Evolutionary conservation across 1,140 invertebrate species (phyloP).

Genomic region (Limonius californicus): DNA sequence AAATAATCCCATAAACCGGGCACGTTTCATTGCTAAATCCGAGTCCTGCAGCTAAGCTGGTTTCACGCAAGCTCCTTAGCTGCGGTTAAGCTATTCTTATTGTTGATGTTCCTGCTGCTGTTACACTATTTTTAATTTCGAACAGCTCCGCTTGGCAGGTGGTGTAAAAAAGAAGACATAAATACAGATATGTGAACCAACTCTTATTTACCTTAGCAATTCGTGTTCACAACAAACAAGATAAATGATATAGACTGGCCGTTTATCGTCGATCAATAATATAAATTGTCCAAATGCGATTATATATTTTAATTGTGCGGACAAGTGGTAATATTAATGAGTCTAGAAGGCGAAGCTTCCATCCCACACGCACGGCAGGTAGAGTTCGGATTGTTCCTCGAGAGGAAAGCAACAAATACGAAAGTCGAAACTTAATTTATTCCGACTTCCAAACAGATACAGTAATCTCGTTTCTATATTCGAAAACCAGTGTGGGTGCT

Average conservation of each 20-base stretch:
- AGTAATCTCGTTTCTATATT: neutral
- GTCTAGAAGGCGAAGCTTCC: constrained; percentile 31
- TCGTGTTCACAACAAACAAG: constrained; percentile 31
- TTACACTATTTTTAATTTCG: constrained; percentile 16
- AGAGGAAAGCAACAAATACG: neutral
- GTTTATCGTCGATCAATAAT: constrained; percentile 46
- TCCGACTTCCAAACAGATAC: neutral
- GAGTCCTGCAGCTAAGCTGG: neutral
- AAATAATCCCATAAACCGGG: too few species aligned
- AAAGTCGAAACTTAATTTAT: constrained; percentile 3
- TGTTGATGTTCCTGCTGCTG: constrained; percentile 12
- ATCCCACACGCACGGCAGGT: constrained; percentile 42
- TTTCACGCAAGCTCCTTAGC: neutral
- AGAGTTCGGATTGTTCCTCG: constrained; percentile 17
- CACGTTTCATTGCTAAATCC: neutral
- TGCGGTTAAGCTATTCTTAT: neutral
- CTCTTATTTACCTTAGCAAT: constrained; percentile 27
- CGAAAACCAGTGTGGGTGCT: neutral
- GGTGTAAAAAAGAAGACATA: constrained; percentile 22
- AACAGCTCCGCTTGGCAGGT: constrained; percentile 10
- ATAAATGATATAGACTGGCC: constrained; percentile 39
- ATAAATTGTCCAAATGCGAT: constrained; percentile 47
- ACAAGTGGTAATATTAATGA: constrained; percentile 48
- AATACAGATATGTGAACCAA: constrained; percentile 23
- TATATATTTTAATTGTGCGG: constrained; percentile 50